Base-by-base conservation (phyloP, 2,888 invertebrate genomes). In the Drosophila fungiperda region DNA sequence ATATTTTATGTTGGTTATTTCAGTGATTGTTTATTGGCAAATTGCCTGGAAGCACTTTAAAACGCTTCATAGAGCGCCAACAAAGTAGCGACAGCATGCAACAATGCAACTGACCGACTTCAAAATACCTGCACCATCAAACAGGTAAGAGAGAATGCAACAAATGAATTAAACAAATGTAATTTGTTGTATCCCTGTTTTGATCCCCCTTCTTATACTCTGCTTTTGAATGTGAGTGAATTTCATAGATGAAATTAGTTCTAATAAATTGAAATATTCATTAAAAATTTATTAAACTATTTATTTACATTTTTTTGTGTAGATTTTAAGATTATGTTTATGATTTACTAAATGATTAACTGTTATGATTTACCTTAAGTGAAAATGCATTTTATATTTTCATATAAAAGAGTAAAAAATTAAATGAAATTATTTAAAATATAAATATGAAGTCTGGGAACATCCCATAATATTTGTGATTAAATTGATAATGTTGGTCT, bases 21-120 rank as follows among this genome's bases (percentile, higher is more conserved):
- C 90, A 82, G 85, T 73, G 89, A 87, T 87, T 87, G 87, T 87
- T 87, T 90, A 92, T 89, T 84, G 84, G 80, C 85, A 92, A 91
- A 91, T 91, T 92, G 91, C 84, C 91, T 91, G 91, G 91, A 91
- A 91, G 92, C 92, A 90, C 80, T 91, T 92, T 76, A 84, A 91
- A 91, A 90, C 92, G 91, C 91, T 87, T 83, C 83, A 87, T 75
- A 75, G 87, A 89, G 70, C 89, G 68, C 66, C 74, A 66, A 83
- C 68, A 80, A 85, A 69, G 67, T 70, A 62, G 40, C 17, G 26
- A 23, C 7, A 58, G 40, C 15, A 42, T 45, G n/a, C n/a, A n/a
- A n/a, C n/a, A 32, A 26, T 8, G 2, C 52, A 17, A 6, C 11
- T 61, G 60, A 15, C 23, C 58, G 53, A 57, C 76, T 58, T 7